Conservation (phyloP, 2,797 vertebrate species). For the Hafferia zeledoni region DNA sequence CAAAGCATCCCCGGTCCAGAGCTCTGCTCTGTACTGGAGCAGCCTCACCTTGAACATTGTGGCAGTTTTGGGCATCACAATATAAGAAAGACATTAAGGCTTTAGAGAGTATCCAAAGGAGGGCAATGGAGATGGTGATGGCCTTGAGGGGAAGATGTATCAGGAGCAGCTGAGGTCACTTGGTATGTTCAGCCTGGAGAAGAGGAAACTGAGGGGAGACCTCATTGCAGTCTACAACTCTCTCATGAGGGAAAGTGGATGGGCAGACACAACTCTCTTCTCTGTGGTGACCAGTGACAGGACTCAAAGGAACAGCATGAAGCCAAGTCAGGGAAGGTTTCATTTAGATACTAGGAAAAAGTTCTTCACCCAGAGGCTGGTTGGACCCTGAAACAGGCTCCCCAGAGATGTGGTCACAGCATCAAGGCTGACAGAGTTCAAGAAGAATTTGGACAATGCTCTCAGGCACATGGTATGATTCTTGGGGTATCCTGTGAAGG, state of each 20-base stretch:
- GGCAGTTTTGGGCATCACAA: neutral
- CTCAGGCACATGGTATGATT: neutral
- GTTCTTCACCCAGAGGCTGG: accelerated
- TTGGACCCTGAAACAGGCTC: neutral
- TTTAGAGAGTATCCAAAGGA: neutral
- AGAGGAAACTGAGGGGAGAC: neutral
- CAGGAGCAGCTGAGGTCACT: accelerated
- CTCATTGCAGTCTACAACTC: neutral
- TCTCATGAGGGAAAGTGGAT: neutral
- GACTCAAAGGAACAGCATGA: neutral
- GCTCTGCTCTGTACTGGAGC: neutral
- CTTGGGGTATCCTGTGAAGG: neutral
- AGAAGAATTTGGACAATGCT: neutral
- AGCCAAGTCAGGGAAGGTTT: accelerated
- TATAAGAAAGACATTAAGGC: neutral
- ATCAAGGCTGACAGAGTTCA: neutral
- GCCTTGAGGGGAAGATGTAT: neutral
- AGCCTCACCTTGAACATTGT: accelerated
- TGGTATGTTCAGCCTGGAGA: neutral
- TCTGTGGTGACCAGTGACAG: neutral
- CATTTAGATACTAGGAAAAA: no score
- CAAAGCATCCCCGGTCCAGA: accelerated
- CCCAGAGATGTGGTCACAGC: neutral
- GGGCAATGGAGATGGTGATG: no score
- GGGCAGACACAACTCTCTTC: neutral